Conservation (phyloP, 2,113 vertebrate genomes). For the Peromyscus californicus region DNA sequence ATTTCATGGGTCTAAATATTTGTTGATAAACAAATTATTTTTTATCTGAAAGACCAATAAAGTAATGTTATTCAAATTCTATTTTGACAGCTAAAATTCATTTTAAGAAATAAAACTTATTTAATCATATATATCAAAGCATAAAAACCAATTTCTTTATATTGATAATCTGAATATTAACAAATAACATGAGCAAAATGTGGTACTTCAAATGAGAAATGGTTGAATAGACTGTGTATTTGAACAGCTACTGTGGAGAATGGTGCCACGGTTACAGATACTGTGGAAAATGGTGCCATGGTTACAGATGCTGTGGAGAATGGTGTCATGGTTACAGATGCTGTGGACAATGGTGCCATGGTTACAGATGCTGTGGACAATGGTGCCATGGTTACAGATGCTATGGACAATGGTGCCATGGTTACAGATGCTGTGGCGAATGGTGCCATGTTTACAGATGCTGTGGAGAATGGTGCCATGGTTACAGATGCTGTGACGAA, state of each 20-base stretch:
- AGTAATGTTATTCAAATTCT: constrained; percentile 6
- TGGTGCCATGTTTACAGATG: too few relatives aligned
- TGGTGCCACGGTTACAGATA: too few relatives aligned
- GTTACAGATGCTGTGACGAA: too few relatives aligned
- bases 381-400: too few relatives aligned
- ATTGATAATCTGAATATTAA: neutral
- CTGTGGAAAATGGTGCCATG: too few relatives aligned
- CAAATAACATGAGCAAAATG: neutral
- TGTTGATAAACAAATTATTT: constrained; percentile 10
- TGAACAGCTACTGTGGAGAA: neutral
- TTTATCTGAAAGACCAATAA: neutral
- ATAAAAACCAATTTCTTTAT: neutral
- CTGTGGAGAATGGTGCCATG: too few relatives aligned
- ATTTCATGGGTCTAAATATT: neutral
- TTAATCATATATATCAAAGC: neutral
- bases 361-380: too few relatives aligned
- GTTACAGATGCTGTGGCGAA: too few relatives aligned
- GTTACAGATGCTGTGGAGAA: too few relatives aligned
- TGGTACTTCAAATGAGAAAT: neutral
- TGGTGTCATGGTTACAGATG: too few relatives aligned
- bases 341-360: too few relatives aligned
- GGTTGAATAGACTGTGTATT: neutral
- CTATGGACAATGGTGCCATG: too few relatives aligned
- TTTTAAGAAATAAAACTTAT: constrained; percentile 9
- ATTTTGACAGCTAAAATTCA: constrained; percentile 24